Evolutionary conservation across 2,113 vertebrate genomes (phyloP), one percentile per base, ranked within the genome.

Genomic region (Chaetorhynchus papuensis): DNA sequence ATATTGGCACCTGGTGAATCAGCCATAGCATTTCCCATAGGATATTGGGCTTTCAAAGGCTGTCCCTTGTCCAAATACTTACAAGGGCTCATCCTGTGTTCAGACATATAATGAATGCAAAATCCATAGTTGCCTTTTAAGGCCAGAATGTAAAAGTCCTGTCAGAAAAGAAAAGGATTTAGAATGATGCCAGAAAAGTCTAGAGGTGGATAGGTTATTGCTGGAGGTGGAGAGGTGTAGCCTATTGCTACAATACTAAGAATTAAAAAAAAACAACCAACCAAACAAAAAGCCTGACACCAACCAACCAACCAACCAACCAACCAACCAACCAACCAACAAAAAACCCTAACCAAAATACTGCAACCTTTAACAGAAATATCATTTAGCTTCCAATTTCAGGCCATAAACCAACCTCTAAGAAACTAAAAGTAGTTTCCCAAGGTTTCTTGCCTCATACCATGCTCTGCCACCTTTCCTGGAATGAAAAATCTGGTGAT

Each of bases 1-100:
- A 83, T 91, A 80, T 89, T 93, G 91, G 94, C 96, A 93, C 87
- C 77, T 91, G 78, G 70, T 96, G 87, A 95, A 95, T 95, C 91
- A 97, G 65, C 44, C 44, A 9, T 21, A 76, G 74, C 81, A 71
- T 91, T 96, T 95, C 94, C 96, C 91, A 82, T 50, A 96, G 95
- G 94, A 87, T 87, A 50, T 1, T 30, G 78, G 66, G 70, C 93
- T 95, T 96, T 95, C 93, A 96, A 64, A 72, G 72, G 83, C 80
- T 93, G 70, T 93, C 84, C n/a, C 45, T 79, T 89, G 70, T 89
- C 93, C 87, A 93, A 41, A 87, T 96, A 76, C 83, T 93, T 91
- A 93, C n/a, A 85, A 79, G 84, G 45, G 37, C 39, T 91, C 84
- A 85, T 94, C 57, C 16, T 79, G 35, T 79, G 63, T 87, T 93